phyloP scores from a whole-genome alignment of 2,888 invertebrate species.

The Carabus problematicus region DNA sequence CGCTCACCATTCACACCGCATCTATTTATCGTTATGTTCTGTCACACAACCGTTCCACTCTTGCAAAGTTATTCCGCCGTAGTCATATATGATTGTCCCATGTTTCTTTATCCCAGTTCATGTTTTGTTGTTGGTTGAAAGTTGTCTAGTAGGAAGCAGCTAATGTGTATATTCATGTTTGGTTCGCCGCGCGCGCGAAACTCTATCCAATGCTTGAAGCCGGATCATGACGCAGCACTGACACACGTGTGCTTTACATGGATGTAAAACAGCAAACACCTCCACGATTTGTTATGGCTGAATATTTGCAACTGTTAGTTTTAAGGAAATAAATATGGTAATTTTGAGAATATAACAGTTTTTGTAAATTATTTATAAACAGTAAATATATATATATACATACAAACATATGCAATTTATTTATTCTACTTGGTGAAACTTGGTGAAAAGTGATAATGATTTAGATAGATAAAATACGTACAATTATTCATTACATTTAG shows the following conservation, averaged over 20 bases:
- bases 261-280: background rate
- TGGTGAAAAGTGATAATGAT: background rate
- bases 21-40: background rate
- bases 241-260: conserved; percentile 3
- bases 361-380: conserved; percentile 59
- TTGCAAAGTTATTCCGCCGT: too few relatives aligned
- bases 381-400: conserved; percentile 50
- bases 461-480: too few relatives aligned
- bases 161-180: background rate
- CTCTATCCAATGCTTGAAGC: background rate
- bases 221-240: background rate
- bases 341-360: conserved; percentile 45
- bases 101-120: too few relatives aligned
- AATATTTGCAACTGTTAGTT: conserved; percentile 40
- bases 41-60: background rate
- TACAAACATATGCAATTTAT: background rate
- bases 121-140: too few relatives aligned
- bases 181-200: background rate
- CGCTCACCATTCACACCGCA: conserved; percentile 1
- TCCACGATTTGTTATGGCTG: conserved; percentile 22
- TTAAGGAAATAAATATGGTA: conserved; percentile 38
- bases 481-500: too few relatives aligned
- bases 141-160: too few relatives aligned
- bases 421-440: background rate
- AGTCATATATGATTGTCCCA: too few relatives aligned